phyloP scores from a whole-genome alignment of 2,888 invertebrate species.

The Poecilus cupreus region DNA sequence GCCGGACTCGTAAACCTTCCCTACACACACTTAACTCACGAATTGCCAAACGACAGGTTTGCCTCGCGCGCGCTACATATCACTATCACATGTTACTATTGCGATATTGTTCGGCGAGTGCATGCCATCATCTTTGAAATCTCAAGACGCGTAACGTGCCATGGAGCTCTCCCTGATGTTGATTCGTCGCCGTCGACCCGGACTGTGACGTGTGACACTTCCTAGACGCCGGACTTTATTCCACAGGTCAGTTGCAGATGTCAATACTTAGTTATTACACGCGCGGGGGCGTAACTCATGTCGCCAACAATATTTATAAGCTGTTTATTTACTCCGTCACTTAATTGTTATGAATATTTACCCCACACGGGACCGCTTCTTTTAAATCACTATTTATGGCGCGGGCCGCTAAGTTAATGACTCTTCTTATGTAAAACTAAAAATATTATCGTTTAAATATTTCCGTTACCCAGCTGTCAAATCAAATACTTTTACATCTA shows the following conservation, averaged over 20 bases:
- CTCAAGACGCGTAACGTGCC: constrained; percentile 5
- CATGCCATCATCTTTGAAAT: not conserved
- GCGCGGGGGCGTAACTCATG: not conserved
- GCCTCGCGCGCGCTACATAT: constrained; percentile 67
- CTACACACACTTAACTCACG: constrained; percentile 73
- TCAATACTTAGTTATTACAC: constrained; percentile 2
- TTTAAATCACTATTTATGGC: too few species aligned
- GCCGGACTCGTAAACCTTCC: constrained; percentile 72
- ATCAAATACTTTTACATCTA: too few species aligned
- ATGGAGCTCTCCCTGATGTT: constrained; percentile 29
- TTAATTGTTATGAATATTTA: too few species aligned
- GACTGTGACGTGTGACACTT: constrained; percentile 14
- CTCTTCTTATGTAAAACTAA: too few species aligned
- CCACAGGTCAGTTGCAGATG: constrained; percentile 39
- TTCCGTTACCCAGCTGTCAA: too few species aligned
- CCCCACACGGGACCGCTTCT: too few species aligned
- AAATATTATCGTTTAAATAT: too few species aligned
- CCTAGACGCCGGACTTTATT: constrained; percentile 3
- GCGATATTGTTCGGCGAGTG: constrained; percentile 32
- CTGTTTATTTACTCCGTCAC: too few species aligned
- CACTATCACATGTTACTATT: constrained; percentile 41
- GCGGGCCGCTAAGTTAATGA: too few species aligned
- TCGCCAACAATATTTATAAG: too few species aligned
- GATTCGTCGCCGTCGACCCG: not conserved
- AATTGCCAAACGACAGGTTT: constrained; percentile 73